Evolutionary conservation across 1,140 invertebrate species (phyloP), one percentile per base, ranked within the genome.

Genomic region (Littorina saxatilis): DNA sequence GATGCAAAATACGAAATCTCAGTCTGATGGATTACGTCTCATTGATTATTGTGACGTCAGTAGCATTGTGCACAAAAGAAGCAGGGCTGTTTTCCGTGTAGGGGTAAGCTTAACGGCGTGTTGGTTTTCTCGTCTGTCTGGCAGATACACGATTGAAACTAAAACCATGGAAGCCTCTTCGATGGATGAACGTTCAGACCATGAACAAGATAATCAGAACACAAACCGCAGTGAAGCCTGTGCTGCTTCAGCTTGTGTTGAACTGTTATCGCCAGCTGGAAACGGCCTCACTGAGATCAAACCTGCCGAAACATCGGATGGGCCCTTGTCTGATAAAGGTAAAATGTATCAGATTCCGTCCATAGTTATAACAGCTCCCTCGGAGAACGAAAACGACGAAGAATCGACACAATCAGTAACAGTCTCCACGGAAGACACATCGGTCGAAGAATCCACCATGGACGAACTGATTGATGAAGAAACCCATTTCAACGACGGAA

Each of bases 201-300:
- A 58, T 37, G 76, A 63, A 29, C 32, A 58, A 58, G 82, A 83
- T 52, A 66, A 83, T 61, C 82, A 83, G 61, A 83, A 83, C 78
- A 83, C 82, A 0, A 83, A 83, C 50, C 82, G 80, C 20, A 83
- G 73, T 66, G 79, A 83, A 52, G 74, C 74, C n/a, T 76, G 50
- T n/a, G 29, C 39, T 20, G 32, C 43, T 63, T 74, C 40, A 32
- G 50, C 29, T 23, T 73, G 68, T 7, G 37, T 52, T 50, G n/a
- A 70, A 20, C 27, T 70, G 40, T 32, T 39, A 35, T 50, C 63
- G 5, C 23, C 68, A 23, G 40, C n/a, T 23, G 63, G 32, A 29
- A 52, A 52, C 43, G 32, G 63, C 13, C n/a, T 37, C 20, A 68
- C 78, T 20, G 50, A 68, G 20, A 63, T 55, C 2, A 37, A 66